Evolutionary conservation across 23 tunicate species (phyloP), one percentile per base, ranked within the genome.

Genomic region (Diplosoma virens): DNA sequence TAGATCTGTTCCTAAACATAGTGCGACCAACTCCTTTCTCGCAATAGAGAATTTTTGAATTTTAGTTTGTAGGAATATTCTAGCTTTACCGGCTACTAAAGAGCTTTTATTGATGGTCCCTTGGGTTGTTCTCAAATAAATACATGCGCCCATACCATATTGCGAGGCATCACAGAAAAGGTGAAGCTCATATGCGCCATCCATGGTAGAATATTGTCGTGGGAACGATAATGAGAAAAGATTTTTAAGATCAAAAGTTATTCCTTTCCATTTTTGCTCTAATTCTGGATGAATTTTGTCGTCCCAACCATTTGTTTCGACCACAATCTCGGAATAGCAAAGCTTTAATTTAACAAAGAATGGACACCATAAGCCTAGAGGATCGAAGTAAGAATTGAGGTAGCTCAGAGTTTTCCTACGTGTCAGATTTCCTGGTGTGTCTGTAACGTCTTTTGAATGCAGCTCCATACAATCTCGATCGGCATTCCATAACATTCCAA

Each of bases 271-370:
- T 35, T 28, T 28, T 23, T 63, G 18, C 34, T 28, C 7, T 63
- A 63, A 21, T 5, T 14, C 22, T 5, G 64, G 64, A 5, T 56
- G 16, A 11, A 63, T 35, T 23, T 63, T 35, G n/a, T 63, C 69
- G n/a, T 63, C 69, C 69, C 69, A 63, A 28, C 34, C 33, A 29
- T 5, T 3, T 7, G 69, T 63, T 6, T 6, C 4, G 34, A n/a
- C 7, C 27, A 63, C 69, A 28, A 63, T 63, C 11, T 63, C 21
- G 9, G 69, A 63, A 63, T 63, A 63, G 36, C 69, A 29, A 29
- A 29, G 33, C n/a, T 63, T 63, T 18, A 63, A n/a, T 35, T 63
- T 63, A 4, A 63, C 69, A 4, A 63, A 28, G 21, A 63, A 63
- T 4, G 33, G 33, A n/a, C 34, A 63, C 69, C 69, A 63, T 7